A percentile compares a stretch with the other conserved stretches of the same genome.
These are phyloP conservation scores for Diarsia dahlii DNA, from an alignment of 2,888 invertebrate genomes.

Conservation along the genomic window DNA sequence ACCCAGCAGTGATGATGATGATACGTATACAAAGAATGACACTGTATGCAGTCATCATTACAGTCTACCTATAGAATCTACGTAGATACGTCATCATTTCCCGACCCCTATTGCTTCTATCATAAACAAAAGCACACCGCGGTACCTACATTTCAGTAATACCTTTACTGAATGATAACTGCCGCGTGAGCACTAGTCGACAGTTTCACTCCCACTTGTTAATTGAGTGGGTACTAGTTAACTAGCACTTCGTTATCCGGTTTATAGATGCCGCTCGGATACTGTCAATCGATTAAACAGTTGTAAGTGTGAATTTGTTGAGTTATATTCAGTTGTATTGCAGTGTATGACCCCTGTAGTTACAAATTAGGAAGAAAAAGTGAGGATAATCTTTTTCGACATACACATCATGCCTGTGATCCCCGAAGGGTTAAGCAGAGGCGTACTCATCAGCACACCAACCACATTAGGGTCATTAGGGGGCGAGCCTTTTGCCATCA, in stretches of 20 bases:
- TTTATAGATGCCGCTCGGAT: not conserved
- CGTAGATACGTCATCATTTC: not conserved
- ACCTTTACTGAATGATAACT: not conserved
- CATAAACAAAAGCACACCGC: not conserved
- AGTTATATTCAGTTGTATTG: not conserved
- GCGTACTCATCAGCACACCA: too few relatives aligned
- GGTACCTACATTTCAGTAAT: not conserved
- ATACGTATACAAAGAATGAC: not conserved
- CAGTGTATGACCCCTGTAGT: too few relatives aligned
- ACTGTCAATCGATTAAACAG: not conserved
- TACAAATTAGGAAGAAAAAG: not conserved
- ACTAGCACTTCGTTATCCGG: not conserved
- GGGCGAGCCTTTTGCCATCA: too few relatives aligned
- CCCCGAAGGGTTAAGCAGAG: too few relatives aligned
- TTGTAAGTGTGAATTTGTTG: not conserved
- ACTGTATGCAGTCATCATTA: not conserved
- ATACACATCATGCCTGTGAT: too few relatives aligned
- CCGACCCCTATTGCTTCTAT: not conserved
- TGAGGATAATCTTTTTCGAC: not conserved
- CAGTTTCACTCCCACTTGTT: not conserved
- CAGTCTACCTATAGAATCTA: not conserved
- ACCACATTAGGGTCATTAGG: too few relatives aligned
- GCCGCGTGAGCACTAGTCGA: not conserved
- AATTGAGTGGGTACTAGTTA: slow-evolving; percentile 1
- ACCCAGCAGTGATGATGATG: too few relatives aligned